These are phyloP conservation scores for Stenchaetothrips biformis DNA, from an alignment of 2,888 invertebrate genomes.

Conservation along the genomic window DNA sequence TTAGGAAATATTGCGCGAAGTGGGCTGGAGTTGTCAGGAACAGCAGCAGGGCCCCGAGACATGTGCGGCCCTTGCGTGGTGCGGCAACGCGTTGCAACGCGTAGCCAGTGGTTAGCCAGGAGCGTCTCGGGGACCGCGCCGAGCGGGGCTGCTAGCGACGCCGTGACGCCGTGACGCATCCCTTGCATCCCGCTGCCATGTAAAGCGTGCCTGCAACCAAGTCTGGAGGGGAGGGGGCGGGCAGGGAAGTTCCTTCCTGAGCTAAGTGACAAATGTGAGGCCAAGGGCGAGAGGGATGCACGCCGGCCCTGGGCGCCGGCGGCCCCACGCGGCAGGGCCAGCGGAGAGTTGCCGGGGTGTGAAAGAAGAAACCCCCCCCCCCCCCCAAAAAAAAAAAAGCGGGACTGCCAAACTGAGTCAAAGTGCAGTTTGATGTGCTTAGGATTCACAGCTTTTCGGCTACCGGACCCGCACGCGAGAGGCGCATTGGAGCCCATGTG, in stretches of 20 bases:
- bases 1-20: too few relatives aligned
- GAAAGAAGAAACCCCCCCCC: not conserved
- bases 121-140: too few relatives aligned
- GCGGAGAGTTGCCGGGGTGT: not conserved
- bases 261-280: slow-evolving; percentile 17
- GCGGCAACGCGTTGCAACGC: too few relatives aligned
- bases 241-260: slow-evolving; percentile 2
- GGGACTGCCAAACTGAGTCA: not conserved
- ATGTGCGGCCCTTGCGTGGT: too few relatives aligned
- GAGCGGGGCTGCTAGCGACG: too few relatives aligned
- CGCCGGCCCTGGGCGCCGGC: too few relatives aligned
- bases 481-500: too few relatives aligned
- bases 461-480: not conserved
- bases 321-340: too few relatives aligned
- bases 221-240: not conserved
- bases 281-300: not conserved
- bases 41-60: too few relatives aligned
- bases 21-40: too few relatives aligned
- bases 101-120: too few relatives aligned
- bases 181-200: not conserved
- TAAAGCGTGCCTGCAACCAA: not conserved
- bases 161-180: not conserved
- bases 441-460: not conserved
- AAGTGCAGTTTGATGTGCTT: slow-evolving; percentile 9
- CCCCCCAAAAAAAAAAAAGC: slow-evolving; percentile 7